Base-by-base conservation (phyloP, 2,888 invertebrate species). In the Drosophila niveifrons region DNA sequence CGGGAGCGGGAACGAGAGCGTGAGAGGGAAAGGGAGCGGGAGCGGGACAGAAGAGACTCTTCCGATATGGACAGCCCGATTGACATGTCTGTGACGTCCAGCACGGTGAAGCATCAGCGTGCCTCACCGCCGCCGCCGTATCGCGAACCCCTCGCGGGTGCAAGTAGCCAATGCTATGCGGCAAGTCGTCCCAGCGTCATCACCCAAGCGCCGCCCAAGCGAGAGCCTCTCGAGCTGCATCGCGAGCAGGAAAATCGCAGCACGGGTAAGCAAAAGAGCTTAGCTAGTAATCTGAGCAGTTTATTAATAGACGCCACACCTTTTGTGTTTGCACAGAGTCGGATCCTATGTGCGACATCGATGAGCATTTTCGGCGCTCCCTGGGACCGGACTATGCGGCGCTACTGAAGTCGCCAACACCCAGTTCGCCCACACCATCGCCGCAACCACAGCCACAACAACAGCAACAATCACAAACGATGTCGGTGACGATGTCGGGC, bases 301-400 rank as follows among this genome's bases (percentile, higher is more conserved):
- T 44, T 44, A 23, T 28, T 36, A 11, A 29, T 62, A 7, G 4
- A 34, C 10, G 9, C 23, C 15, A 41, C 18, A 0, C 6, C 44
- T 11, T 11, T 29, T 13, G 17, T 13, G 17, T 2, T 56, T 41
- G 29, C 92, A 95, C 92, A 95, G 96, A 95, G 88, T 94, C 94
- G 41, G 94, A 95, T 91, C 95, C 95, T 11, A 95, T 95, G 94
- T 96, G 97, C 92, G 98, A 98, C 62, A 98, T 98, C 89, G 98
- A 98, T 93, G 98, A 98, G 91, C 98, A 98, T 93, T 98, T 98
- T 93, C 94, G 98, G 63, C 95, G 98, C 72, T 98, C 98, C 1
- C 94, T 98, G 73, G 98, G 98, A 64, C 95, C 96, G 81, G 95
- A 96, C 91, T 96, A 96, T 93, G 94, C 95, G 92, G 94, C 94